Conservation (phyloP, 2,888 invertebrate genomes). For the Platycnemis pennipes region DNA sequence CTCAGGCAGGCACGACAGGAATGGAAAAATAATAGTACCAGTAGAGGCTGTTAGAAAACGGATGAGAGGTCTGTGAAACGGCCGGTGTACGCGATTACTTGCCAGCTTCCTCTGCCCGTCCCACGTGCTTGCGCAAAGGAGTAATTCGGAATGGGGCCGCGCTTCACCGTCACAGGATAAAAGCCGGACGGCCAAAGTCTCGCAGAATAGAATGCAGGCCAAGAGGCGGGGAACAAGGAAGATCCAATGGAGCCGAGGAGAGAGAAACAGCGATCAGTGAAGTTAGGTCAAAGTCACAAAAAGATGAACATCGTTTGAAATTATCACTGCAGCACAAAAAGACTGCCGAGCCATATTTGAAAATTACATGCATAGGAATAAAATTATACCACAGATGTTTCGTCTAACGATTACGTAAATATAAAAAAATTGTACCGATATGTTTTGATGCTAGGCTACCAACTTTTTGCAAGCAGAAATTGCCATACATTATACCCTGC, state of each 20-base stretch:
- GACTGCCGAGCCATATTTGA: no score
- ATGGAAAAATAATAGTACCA: not conserved
- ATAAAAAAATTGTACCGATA: no score
- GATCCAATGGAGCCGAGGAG: not conserved
- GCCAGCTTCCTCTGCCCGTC: not conserved
- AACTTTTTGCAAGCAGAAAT: no score
- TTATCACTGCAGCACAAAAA: no score
- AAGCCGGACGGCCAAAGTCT: not conserved
- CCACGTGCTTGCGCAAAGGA: slow-evolving; percentile 20
- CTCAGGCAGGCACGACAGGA: not conserved
- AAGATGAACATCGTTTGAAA: not conserved
- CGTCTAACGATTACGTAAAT: no score
- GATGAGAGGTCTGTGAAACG: not conserved
- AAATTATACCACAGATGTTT: no score
- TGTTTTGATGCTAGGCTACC: no score
- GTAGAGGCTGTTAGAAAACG: not conserved
- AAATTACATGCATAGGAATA: no score
- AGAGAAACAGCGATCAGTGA: not conserved
- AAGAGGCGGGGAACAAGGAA: not conserved
- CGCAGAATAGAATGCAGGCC: not conserved
- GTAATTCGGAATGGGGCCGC: not conserved
- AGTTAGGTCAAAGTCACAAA: not conserved
- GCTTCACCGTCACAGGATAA: not conserved
- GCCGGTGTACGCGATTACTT: not conserved
- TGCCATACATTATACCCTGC: no score